A percentile compares a stretch with the other conserved stretches of the same genome.
These are phyloP conservation scores for Tupaia tana DNA, from an alignment of 2,113 vertebrate species.

Conservation along the genomic window DNA sequence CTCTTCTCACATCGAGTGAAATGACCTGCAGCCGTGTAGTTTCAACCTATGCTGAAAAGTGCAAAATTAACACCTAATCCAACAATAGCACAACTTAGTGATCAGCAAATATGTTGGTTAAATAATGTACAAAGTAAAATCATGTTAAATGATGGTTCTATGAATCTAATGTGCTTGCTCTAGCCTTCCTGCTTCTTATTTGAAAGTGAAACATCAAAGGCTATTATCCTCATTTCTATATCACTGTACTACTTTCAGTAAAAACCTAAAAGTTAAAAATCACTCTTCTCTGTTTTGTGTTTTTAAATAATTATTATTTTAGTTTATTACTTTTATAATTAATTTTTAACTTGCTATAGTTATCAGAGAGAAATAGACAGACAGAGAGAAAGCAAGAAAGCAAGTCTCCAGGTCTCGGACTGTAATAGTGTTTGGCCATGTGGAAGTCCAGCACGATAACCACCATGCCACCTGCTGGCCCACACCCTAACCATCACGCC, in stretches of 20 bases:
- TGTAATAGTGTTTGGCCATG: too few relatives aligned
- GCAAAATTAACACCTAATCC: neutral
- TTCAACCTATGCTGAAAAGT: neutral
- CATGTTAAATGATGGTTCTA: neutral
- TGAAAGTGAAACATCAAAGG: constrained; percentile 8
- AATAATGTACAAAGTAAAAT: neutral
- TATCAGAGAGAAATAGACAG: too few relatives aligned
- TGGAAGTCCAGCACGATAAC: too few relatives aligned
- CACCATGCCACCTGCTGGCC: too few relatives aligned
- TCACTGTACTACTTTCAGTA: neutral
- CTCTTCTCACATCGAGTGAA: neutral
- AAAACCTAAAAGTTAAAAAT: constrained; percentile 2
- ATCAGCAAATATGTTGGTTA: neutral
- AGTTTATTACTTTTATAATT: too few relatives aligned
- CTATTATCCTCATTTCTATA: neutral
- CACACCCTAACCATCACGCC: too few relatives aligned
- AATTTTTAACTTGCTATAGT: too few relatives aligned
- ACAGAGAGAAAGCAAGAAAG: too few relatives aligned
- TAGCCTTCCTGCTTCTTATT: neutral
- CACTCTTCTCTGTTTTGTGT: neutral
- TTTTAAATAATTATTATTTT: too few relatives aligned
- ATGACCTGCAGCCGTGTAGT: neutral
- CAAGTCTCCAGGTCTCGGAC: too few relatives aligned
- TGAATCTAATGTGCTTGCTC: neutral
- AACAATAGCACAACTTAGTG: neutral